These are phyloP conservation scores for Fistularia commersonii DNA, from an alignment of 2,797 vertebrate species.

Conservation along the genomic window DNA sequence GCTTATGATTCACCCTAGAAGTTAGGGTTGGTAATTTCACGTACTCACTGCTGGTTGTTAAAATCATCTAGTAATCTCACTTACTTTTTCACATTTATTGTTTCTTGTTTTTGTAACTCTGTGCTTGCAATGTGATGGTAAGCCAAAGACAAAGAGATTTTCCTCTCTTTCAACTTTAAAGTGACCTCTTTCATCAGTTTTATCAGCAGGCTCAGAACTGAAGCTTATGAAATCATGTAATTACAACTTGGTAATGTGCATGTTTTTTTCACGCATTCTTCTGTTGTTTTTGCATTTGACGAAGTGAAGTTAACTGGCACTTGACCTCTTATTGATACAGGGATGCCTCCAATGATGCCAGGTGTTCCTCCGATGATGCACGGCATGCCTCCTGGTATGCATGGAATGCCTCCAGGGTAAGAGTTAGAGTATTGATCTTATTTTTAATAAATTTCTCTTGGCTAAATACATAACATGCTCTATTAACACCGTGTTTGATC, in stretches of 20 bases:
- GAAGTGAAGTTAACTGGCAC: too few species aligned
- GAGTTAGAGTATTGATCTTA: constrained; percentile 19
- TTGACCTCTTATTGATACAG: constrained; percentile 63
- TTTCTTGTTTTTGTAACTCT: too few species aligned
- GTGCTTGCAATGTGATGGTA: too few species aligned
- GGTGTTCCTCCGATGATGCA: constrained; percentile 97
- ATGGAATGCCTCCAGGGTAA: constrained; percentile 96
- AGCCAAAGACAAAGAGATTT: too few species aligned
- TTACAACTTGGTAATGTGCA: background rate
- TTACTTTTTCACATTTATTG: too few species aligned
- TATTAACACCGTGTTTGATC: background rate
- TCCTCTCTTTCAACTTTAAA: too few species aligned
- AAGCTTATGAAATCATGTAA: background rate
- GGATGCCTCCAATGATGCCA: constrained; percentile 95
- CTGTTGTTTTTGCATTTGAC: background rate
- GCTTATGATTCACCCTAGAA: too few species aligned
- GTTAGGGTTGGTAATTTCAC: too few species aligned
- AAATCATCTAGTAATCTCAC: too few species aligned
- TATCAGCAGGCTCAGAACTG: too few species aligned
- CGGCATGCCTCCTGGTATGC: constrained; percentile 94
- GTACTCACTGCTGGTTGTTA: too few species aligned
- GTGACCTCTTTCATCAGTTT: too few species aligned
- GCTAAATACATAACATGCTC: background rate
- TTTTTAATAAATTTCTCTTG: background rate
- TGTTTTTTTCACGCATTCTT: background rate